Conservation (phyloP, 2,113 vertebrate species). For the Steatornis caripensis region DNA sequence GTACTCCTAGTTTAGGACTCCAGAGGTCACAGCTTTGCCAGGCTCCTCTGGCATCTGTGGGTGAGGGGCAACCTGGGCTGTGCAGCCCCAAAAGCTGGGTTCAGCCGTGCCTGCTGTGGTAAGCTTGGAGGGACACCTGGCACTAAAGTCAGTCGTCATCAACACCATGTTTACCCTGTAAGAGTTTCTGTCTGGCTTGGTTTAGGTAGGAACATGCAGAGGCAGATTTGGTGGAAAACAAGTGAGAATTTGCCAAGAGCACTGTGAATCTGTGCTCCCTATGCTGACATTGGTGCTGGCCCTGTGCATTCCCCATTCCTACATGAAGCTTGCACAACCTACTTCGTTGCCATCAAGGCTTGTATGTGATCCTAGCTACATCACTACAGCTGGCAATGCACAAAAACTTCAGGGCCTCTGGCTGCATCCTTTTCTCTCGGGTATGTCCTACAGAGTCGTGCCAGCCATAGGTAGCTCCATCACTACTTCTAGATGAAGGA, state of each 20-base stretch:
- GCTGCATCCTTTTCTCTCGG: too few relatives aligned
- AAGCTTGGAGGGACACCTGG: neutral
- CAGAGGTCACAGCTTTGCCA: neutral
- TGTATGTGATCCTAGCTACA: neutral
- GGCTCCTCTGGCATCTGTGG: fast-evolving
- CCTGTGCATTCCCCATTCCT: fast-evolving
- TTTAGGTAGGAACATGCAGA: neutral
- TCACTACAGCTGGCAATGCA: too few relatives aligned
- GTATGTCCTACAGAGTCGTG: neutral
- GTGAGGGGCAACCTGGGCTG: neutral
- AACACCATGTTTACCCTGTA: neutral
- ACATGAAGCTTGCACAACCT: neutral
- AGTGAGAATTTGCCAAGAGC: neutral
- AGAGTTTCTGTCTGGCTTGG: neutral
- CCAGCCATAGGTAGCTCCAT: neutral
- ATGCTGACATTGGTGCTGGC: fast-evolving
- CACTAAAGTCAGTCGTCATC: neutral
- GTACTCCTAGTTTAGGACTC: neutral
- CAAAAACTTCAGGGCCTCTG: neutral
- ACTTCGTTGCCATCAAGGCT: neutral
- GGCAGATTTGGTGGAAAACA: neutral
- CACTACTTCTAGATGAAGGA: neutral
- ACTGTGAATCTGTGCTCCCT: neutral
- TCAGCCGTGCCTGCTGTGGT: neutral
- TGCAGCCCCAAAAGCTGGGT: fast-evolving